Conservation (phyloP, 2,113 vertebrate genomes). For the Mus musculus region DNA sequence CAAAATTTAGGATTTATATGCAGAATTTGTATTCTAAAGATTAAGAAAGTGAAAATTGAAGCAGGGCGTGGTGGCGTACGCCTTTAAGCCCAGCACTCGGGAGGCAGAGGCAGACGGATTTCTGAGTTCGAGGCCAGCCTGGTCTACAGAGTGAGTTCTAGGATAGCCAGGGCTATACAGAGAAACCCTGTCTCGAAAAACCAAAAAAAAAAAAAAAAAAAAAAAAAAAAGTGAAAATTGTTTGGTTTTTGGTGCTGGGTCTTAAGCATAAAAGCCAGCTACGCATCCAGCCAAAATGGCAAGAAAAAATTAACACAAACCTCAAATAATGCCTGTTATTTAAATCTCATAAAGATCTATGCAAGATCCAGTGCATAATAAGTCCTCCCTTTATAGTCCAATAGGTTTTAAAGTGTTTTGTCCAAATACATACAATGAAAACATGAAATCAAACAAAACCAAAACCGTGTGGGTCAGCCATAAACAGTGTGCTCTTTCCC, state of each 20-base stretch:
- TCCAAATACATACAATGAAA: background rate
- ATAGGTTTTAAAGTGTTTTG: constrained; percentile 21
- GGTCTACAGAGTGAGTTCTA: too few relatives aligned
- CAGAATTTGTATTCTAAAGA: background rate
- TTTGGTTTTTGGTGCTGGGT: background rate
- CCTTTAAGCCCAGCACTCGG: too few relatives aligned
- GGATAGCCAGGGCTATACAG: too few relatives aligned
- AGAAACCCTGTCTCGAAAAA: too few relatives aligned
- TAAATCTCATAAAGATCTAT: background rate
- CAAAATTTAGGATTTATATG: background rate
- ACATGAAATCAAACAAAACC: background rate
- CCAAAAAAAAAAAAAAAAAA: too few relatives aligned
- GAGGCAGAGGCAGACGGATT: too few relatives aligned
- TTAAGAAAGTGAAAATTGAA: background rate
- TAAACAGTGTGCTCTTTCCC: background rate
- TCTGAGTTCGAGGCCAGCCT: too few relatives aligned
- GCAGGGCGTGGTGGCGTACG: too few relatives aligned
- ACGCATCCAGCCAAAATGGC: background rate
- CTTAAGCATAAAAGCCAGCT: background rate
- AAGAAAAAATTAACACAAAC: background rate
- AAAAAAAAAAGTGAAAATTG: background rate
- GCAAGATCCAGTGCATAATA: background rate
- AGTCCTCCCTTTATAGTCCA: background rate
- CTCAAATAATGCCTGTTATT: background rate
- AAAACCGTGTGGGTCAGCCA: background rate